Conservation (phyloP, 2,797 vertebrate genomes). For the Podarcis lilfordi region DNA sequence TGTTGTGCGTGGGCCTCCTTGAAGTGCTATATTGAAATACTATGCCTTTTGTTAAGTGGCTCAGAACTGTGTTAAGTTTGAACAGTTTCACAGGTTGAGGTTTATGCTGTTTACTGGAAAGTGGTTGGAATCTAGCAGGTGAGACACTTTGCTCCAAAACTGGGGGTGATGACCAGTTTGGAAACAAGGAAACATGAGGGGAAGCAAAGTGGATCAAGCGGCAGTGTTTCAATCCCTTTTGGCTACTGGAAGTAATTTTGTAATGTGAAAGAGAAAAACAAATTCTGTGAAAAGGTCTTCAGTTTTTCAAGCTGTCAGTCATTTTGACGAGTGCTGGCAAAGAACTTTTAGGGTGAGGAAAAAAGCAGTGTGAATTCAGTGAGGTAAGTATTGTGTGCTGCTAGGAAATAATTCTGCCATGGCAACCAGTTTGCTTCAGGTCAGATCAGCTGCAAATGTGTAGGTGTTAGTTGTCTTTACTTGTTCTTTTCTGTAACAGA, state of each 20-base stretch:
- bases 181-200: neutral
- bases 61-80: neutral
- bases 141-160: neutral
- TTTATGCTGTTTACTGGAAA: neutral
- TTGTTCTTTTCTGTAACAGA: neutral
- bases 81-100: neutral
- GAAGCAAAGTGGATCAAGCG: neutral
- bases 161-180: neutral
- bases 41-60: neutral
- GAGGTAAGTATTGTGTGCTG: slow-evolving; percentile 1
- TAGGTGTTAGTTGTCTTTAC: slow-evolving; percentile 4
- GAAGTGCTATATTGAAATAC: slow-evolving; percentile 3
- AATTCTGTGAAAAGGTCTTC: neutral
- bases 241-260: neutral
- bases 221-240: neutral
- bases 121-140: neutral
- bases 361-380: neutral
- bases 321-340: neutral
- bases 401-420: slow-evolving; percentile 23
- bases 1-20: neutral
- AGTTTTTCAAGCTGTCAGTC: neutral
- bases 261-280: neutral
- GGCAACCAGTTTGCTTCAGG: slow-evolving; percentile 32
- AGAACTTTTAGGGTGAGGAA: neutral
- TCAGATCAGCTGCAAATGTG: slow-evolving; percentile 3